phyloP scores from a whole-genome alignment of 2,113 vertebrate species.

The Podarcis raffonei region DNA sequence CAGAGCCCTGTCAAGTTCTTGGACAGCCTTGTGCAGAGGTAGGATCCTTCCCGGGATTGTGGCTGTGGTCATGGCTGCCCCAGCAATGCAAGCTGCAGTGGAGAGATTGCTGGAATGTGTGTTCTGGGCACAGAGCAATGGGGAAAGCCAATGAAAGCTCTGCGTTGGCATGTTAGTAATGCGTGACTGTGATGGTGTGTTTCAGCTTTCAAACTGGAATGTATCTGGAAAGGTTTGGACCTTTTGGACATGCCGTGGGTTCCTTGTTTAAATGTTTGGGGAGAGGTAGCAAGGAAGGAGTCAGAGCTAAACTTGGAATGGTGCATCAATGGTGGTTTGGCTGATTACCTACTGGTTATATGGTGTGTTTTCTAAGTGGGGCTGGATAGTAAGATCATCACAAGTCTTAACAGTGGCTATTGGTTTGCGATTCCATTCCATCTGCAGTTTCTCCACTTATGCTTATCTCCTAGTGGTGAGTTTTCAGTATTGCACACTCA shows the following conservation, averaged over 20 bases:
- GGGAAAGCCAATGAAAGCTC: not conserved
- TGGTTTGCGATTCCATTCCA: not conserved
- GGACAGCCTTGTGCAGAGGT: slow-evolving; percentile 62
- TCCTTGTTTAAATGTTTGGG: not conserved
- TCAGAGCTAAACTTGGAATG: not conserved
- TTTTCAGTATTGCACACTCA: not conserved
- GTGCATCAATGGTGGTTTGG: not conserved
- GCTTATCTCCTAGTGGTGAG: not conserved
- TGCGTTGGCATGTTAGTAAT: not conserved
- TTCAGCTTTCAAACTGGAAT: not conserved
- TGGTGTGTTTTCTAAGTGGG: not conserved
- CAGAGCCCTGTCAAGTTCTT: slow-evolving; percentile 74
- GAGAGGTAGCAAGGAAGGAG: not conserved
- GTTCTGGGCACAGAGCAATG: not conserved
- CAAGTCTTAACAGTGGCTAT: not conserved
- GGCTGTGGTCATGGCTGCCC: not conserved
- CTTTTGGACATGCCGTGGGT: not conserved
- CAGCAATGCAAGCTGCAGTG: not conserved
- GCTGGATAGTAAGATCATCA: not conserved
- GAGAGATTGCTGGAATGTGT: not conserved
- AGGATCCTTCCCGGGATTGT: slow-evolving; percentile 51
- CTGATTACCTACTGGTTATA: not conserved
- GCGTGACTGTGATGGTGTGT: not conserved
- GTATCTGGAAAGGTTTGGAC: not conserved
- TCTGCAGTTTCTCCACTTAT: not conserved